A percentile compares a stretch with the other conserved stretches of the same genome.
Conservation (phyloP, 2,888 invertebrate genomes). For the Rhagonycha lutea region DNA sequence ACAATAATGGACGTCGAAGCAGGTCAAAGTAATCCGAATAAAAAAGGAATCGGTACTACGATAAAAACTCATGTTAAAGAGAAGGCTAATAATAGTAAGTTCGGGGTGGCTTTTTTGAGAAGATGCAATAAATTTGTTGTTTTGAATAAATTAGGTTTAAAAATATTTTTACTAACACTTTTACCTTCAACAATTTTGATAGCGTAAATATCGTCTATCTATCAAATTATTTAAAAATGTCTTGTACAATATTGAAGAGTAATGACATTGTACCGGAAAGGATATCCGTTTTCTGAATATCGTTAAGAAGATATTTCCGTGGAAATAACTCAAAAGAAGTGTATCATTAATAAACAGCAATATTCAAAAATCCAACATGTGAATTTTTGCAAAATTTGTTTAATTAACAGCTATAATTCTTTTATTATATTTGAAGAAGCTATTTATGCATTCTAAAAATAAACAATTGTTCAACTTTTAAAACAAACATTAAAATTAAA, state of each 20-base stretch:
- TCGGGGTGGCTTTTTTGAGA: not conserved
- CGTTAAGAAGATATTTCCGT: not conserved
- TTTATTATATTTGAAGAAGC: not conserved
- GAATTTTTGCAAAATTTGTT: not conserved
- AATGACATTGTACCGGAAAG: not conserved
- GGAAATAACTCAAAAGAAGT: no score
- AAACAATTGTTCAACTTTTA: not conserved
- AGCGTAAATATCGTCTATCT: not conserved
- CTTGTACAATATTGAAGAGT: not conserved
- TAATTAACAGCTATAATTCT: not conserved
- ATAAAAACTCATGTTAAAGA: constrained; percentile 11
- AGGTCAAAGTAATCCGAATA: constrained; percentile 53
- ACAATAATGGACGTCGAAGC: constrained; percentile 66
- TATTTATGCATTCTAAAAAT: no score
- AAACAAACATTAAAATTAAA: not conserved
- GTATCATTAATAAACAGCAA: not conserved
- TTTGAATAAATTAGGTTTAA: not conserved
- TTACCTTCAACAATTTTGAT: not conserved
- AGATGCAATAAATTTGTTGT: not conserved
- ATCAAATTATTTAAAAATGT: not conserved
- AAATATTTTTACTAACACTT: not conserved
- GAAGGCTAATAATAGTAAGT: constrained; percentile 16
- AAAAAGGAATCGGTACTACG: not conserved
- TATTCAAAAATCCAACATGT: not conserved
- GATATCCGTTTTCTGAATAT: not conserved